These are phyloP conservation scores for Manduca sexta DNA, from an alignment of 1,140 invertebrate genomes.

Conservation along the genomic window DNA sequence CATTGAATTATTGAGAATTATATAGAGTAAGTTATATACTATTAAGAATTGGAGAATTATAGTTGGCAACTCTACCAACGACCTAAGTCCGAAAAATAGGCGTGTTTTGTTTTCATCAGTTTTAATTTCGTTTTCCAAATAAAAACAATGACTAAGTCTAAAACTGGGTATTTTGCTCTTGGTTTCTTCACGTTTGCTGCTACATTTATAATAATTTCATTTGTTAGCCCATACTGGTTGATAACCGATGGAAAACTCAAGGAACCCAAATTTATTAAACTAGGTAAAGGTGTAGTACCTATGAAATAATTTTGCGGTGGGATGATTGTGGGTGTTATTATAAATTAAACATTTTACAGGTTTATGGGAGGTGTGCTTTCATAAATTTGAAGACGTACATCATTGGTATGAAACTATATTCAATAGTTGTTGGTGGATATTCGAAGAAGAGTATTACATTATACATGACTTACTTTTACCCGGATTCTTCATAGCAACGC, in stretches of 20 bases:
- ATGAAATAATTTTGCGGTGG: not conserved
- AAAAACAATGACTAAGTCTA: conserved; percentile 62
- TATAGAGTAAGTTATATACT: too few species aligned
- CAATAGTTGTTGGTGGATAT: conserved; percentile 92
- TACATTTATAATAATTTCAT: conserved; percentile 87
- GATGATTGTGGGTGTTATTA: too few species aligned
- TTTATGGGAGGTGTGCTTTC: conserved; percentile 94
- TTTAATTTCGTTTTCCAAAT: not conserved
- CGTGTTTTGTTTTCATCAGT: conserved; percentile 13
- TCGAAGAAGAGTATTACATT: conserved; percentile 94
- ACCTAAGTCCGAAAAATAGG: too few species aligned
- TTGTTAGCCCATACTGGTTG: conserved; percentile 94
- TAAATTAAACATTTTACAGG: too few species aligned
- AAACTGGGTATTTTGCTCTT: conserved; percentile 81
- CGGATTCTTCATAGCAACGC: conserved; percentile 93
- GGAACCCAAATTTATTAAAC: conserved; percentile 85
- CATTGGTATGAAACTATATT: conserved; percentile 86
- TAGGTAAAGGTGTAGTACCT: conserved; percentile 75
- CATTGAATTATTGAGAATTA: too few species aligned
- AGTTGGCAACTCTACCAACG: too few species aligned
- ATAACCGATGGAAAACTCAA: conserved; percentile 87
- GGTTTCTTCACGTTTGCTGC: conserved; percentile 79
- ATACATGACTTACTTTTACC: conserved; percentile 87
- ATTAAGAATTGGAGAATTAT: too few species aligned
- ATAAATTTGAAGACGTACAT: conserved; percentile 85